phyloP scores from a whole-genome alignment of 2,113 vertebrate genomes.

The Microcebus murinus region DNA sequence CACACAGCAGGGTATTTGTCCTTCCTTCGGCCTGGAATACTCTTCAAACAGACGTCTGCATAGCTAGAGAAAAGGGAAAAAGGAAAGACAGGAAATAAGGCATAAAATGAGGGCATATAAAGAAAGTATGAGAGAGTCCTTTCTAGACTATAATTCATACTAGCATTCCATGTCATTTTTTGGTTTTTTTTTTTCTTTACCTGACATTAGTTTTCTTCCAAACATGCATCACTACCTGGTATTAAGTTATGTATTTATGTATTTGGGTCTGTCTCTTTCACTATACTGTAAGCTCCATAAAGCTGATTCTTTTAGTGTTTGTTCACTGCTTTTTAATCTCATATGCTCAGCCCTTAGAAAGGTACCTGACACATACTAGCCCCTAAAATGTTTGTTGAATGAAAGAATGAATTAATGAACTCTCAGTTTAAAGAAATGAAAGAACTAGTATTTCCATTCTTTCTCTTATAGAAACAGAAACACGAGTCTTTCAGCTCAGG shows the following conservation, averaged over 20 bases:
- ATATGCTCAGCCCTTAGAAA: neutral
- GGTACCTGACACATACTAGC: neutral
- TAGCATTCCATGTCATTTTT: neutral
- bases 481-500: neutral
- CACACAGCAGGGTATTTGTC: fast-evolving
- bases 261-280: neutral
- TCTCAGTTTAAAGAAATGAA: neutral
- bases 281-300: neutral
- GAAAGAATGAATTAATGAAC: neutral
- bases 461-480: neutral
- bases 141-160: neutral
- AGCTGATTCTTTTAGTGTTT: neutral
- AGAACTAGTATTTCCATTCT: neutral
- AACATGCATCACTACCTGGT: neutral
- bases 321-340: neutral
- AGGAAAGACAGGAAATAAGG: neutral
- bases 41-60: neutral
- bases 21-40: neutral
- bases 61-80: neutral
- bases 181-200: neutral
- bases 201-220: neutral
- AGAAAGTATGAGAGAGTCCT: neutral
- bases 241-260: neutral
- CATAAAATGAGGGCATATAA: neutral
- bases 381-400: neutral